phyloP scores from a whole-genome alignment of 1,140 invertebrate genomes.

The Meteorus sp. region DNA sequence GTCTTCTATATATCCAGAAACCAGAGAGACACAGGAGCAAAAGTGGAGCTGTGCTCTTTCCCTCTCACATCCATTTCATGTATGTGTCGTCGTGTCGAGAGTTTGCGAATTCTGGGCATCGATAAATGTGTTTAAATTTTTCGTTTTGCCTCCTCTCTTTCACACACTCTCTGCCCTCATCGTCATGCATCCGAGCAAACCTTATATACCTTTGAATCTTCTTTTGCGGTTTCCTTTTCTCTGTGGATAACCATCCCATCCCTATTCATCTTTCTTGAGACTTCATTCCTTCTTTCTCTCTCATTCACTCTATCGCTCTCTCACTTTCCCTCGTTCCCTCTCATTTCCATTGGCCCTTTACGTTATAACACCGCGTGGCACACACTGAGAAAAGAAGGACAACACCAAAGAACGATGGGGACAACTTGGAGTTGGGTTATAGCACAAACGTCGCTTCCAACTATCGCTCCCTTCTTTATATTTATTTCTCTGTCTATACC shows the following conservation, averaged over 20 bases:
- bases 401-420: conserved; percentile 31
- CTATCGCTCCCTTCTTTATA: conserved; percentile 31
- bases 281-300: too few species aligned
- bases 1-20: too few species aligned
- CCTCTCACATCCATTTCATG: conserved; percentile 40
- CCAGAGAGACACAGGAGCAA: too few species aligned
- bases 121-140: conserved; percentile 49
- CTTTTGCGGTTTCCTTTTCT: conserved; percentile 35
- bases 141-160: conserved; percentile 46
- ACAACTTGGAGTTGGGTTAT: conserved; percentile 34
- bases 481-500: conserved; percentile 14
- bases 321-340: conserved; percentile 28
- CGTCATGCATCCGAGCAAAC: too few species aligned
- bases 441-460: conserved; percentile 39
- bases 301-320: conserved; percentile 28
- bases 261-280: too few species aligned
- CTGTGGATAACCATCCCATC: too few species aligned
- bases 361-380: conserved; percentile 49
- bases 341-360: conserved; percentile 38
- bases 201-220: conserved; percentile 48
- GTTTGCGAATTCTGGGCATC: too few species aligned
- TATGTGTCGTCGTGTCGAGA: conserved; percentile 36
- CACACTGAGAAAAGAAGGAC: conserved; percentile 37
- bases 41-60: too few species aligned
- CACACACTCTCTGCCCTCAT: too few species aligned